phyloP scores from a whole-genome alignment of 2,888 invertebrate species.

The Apodemia mormo region DNA sequence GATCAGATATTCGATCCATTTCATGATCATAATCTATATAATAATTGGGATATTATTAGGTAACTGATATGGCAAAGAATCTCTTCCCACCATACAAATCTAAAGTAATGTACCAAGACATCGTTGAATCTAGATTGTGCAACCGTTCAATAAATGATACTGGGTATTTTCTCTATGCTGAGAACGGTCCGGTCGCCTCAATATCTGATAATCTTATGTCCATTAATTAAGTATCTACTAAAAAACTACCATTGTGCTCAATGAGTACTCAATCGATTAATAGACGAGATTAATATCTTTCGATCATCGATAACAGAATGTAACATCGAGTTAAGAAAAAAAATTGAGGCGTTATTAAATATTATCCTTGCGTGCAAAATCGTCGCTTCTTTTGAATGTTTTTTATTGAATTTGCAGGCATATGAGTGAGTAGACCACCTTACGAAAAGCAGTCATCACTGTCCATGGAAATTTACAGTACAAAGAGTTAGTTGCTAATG shows the following conservation, averaged over 20 bases:
- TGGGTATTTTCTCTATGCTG: conserved; percentile 11
- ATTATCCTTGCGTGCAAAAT: neutral
- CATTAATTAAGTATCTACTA: conserved; percentile 32
- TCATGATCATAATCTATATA: neutral
- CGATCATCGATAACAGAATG: conserved; percentile 61
- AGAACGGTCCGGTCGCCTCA: conserved; percentile 18
- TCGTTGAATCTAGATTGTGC: conserved; percentile 11
- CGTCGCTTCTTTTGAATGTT: neutral
- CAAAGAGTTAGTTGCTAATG: too few species aligned
- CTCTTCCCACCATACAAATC: neutral
- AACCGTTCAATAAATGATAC: conserved; percentile 27
- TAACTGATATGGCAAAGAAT: neutral
- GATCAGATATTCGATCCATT: neutral
- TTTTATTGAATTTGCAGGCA: too few species aligned
- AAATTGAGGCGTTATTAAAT: neutral
- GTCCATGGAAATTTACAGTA: too few species aligned
- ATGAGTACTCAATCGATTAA: conserved; percentile 44
- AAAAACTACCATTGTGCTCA: conserved; percentile 37
- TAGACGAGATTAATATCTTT: conserved; percentile 64
- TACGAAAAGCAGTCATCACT: too few species aligned
- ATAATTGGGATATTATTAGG: neutral
- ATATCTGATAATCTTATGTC: conserved; percentile 32
- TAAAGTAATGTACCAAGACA: conserved; percentile 4
- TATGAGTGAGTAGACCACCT: too few species aligned
- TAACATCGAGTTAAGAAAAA: neutral